Evolutionary conservation across 2,113 vertebrate species (phyloP).

Genomic region (Oncorhynchus mykiss): DNA sequence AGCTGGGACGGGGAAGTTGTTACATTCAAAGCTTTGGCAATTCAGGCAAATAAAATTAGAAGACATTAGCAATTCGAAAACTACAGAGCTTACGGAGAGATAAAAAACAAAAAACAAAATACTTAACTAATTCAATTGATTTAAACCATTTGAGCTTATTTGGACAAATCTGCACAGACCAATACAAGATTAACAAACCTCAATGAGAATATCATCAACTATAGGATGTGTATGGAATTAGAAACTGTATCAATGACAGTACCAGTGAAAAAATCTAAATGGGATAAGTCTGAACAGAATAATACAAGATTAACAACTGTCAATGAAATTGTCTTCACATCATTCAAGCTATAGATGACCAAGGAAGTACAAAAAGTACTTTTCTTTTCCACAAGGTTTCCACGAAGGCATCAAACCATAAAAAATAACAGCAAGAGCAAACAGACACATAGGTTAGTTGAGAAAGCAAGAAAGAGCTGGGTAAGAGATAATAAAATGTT

Average conservation of each 20-base stretch:
- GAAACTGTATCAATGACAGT: constrained; percentile 2
- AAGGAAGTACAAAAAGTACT: background rate
- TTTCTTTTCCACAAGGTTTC: background rate
- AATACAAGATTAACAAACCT: background rate
- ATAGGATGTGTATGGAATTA: background rate
- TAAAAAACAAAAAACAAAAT: background rate
- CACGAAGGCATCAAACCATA: background rate
- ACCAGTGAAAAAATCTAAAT: background rate
- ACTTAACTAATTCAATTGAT: background rate
- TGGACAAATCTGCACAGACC: background rate
- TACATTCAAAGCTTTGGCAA: no score
- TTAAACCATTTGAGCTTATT: background rate
- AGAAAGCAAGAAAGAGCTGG: constrained; percentile 21
- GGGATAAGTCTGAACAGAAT: background rate
- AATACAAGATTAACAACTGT: background rate
- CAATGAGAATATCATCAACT: background rate
- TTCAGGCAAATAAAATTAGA: no score
- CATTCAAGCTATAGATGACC: background rate
- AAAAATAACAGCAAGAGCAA: constrained; percentile 24
- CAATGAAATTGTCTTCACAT: background rate
- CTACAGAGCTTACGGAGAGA: background rate
- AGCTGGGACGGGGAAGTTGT: no score
- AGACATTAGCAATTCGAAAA: no score
- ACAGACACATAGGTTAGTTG: constrained; percentile 38
- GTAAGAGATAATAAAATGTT: constrained; percentile 42